Evolutionary conservation across 2,888 invertebrate species (phyloP), one percentile per base, ranked within the genome.

Genomic region (Tanaodytes sp.): DNA sequence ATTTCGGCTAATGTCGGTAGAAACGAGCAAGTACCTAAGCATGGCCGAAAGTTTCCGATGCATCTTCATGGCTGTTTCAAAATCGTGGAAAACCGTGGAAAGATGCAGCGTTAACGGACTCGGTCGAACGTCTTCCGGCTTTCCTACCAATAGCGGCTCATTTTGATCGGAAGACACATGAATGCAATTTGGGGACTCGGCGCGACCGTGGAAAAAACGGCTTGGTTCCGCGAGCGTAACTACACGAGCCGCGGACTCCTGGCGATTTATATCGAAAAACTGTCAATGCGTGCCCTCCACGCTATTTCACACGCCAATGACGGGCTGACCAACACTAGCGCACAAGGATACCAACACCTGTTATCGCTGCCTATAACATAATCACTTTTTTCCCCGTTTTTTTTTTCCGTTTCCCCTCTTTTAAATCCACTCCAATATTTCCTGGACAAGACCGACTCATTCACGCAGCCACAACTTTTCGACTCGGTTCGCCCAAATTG

Each of bases 181-280:
- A 55, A 8, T 18, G 42, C 55, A 11, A 5, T 30, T n/a, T 15
- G 18, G n/a, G n/a, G 11, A n/a, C 27, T 20, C 12, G 12, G 23
- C 14, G 2, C 55, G 16, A 27, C 1, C 39, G 12, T 14, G 23
- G 11, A 42, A 23, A 45, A n/a, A n/a, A 15, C 16, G 15, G 12
- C 1, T 39, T 39, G 61, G 45, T 61, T 61, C 19, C 57, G 48
- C 58, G 58, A 48, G 45, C 33, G 27, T 48, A 37, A 65, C 66
- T 66, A 66, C 65, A 11, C 51, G 36, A 62, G 45, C 18, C 46
- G 65, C 65, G 48, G 62, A 70, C 65, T 70, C 62, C 40, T 18
- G 65, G 52, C 65, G 62, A 62, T 71, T 71, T 71, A 71, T 71
- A 71, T 66, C 65, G 66, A 66, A 71, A 66, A 66, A 66, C 58